These are phyloP conservation scores for Platichthys flesus DNA, from an alignment of 2,113 vertebrate genomes.

Conservation along the genomic window DNA sequence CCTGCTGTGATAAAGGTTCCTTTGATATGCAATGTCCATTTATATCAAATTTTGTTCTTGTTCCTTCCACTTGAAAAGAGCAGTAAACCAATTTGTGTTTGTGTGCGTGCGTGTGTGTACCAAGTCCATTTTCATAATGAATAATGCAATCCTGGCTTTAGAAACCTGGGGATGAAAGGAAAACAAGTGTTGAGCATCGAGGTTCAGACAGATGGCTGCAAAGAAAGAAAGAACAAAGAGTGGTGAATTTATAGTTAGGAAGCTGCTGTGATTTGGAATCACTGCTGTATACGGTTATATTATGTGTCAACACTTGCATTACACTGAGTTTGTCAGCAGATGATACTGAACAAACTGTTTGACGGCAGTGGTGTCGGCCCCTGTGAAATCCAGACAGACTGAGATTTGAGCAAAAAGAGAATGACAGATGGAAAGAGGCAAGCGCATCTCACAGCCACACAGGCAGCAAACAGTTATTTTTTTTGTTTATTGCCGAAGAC, in stretches of 20 bases:
- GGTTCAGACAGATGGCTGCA: conserved; percentile 54
- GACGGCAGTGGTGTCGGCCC: neutral
- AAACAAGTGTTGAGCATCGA: neutral
- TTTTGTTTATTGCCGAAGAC: too few species aligned
- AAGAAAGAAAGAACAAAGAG: conserved; percentile 31
- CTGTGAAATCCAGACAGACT: conserved; percentile 25
- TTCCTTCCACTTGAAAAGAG: conserved; percentile 1
- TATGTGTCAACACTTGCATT: neutral
- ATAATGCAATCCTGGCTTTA: conserved; percentile 47
- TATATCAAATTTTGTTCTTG: conserved; percentile 3
- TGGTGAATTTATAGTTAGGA: neutral
- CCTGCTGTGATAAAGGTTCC: too few species aligned
- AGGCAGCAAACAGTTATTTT: too few species aligned
- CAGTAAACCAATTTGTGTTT: neutral
- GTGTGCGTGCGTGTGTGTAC: neutral
- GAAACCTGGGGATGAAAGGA: conserved; percentile 49
- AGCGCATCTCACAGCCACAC: too few species aligned
- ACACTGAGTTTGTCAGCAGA: neutral
- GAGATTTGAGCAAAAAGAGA: neutral
- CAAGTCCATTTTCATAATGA: conserved; percentile 55
- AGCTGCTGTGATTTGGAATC: conserved; percentile 11
- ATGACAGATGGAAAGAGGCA: neutral
- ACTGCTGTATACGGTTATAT: neutral
- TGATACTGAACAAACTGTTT: conserved; percentile 3
- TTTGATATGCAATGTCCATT: neutral